Percentiles rank a stretch among this genome's conserved stretches.
phyloP scores from a whole-genome alignment of 2,797 vertebrate species.

The Cheracebus regulus region DNA sequence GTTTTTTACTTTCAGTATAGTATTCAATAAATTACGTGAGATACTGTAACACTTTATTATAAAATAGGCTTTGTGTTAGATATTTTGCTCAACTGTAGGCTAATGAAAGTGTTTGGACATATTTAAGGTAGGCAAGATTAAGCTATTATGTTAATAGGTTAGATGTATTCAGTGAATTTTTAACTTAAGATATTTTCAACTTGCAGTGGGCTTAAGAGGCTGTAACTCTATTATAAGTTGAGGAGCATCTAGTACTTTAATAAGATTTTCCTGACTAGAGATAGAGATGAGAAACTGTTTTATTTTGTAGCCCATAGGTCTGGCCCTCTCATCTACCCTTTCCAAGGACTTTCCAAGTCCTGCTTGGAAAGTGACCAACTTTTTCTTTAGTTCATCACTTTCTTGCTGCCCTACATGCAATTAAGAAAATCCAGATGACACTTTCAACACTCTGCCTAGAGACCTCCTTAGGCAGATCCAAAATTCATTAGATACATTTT shows the following conservation, averaged over 20 bases:
- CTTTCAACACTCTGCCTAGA: neutral
- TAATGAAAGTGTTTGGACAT: neutral
- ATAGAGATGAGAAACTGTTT: neutral
- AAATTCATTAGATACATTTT: slow-evolving; percentile 47
- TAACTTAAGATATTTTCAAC: neutral
- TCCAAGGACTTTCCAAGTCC: neutral
- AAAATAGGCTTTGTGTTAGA: neutral
- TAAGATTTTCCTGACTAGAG: slow-evolving; percentile 8
- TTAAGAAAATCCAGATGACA: slow-evolving; percentile 48
- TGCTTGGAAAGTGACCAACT: neutral
- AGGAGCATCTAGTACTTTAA: neutral
- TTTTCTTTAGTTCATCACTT: slow-evolving; percentile 41
- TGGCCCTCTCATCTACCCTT: neutral
- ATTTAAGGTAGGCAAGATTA: neutral
- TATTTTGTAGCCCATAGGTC: neutral
- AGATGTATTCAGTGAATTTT: neutral
- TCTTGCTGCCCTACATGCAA: slow-evolving; percentile 31
- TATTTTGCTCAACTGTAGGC: neutral
- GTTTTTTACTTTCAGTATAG: neutral
- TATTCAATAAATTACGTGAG: neutral
- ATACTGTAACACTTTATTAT: neutral
- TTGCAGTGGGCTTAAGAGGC: neutral
- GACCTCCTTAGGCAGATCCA: slow-evolving; percentile 59
- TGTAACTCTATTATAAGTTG: neutral
- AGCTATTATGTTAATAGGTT: neutral